Evolutionary conservation across 2,113 vertebrate genomes (phyloP).

Genomic region (Sminthopsis crassicaudata): DNA sequence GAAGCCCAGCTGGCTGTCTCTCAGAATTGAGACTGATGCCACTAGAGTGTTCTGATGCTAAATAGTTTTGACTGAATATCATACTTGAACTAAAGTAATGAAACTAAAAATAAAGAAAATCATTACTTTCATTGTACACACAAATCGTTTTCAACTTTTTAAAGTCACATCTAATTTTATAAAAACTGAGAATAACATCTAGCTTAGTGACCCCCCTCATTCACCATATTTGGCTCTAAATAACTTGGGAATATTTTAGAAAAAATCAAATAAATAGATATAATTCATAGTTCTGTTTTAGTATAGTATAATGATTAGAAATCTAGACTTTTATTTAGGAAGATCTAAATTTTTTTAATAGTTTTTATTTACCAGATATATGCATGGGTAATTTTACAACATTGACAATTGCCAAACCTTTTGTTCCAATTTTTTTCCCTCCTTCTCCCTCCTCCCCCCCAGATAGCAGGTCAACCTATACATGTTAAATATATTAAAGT

Average conservation of each 20-base stretch:
- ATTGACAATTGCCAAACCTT: too few relatives aligned
- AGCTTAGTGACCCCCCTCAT: not conserved
- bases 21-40: not conserved
- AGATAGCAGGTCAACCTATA: too few relatives aligned
- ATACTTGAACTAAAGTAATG: not conserved
- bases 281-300: not conserved
- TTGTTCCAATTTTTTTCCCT: too few relatives aligned
- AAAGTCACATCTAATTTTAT: not conserved
- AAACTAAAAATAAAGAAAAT: not conserved
- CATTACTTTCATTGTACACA: not conserved
- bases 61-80: not conserved
- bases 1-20: not conserved
- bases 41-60: not conserved
- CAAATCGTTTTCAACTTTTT: not conserved
- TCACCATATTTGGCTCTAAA: not conserved
- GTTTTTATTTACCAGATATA: too few relatives aligned
- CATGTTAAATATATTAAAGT: too few relatives aligned
- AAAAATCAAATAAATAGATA: not conserved
- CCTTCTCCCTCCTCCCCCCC: too few relatives aligned
- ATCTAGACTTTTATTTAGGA: not conserved
- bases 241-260: not conserved
- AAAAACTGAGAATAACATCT: not conserved
- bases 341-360: too few relatives aligned
- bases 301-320: not conserved
- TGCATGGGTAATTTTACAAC: too few relatives aligned